Base-by-base conservation (phyloP, 2,888 invertebrate species). In the Lysandra coridon region DNA sequence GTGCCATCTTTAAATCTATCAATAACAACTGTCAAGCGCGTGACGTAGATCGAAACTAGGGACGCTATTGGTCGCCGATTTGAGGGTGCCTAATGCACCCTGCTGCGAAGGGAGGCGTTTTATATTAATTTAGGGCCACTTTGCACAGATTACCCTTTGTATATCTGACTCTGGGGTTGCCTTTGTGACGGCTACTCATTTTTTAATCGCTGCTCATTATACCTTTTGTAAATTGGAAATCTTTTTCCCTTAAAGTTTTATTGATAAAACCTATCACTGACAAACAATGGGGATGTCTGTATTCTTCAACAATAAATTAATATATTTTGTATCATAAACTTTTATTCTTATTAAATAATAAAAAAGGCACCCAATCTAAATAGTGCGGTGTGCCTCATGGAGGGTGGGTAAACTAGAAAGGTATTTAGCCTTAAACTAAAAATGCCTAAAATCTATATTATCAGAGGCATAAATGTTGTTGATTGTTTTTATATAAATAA, bases 111-210 rank as follows among this genome's bases (percentile, higher is more conserved):
- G 89, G 88, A 86, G 88, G 87, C 84, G 84, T 85, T 83, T 88
- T 85, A 86, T 88, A 87, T 88, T 89, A 88, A 89, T 89, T 90
- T 88, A 85, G 88, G 88, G 87, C 89, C 89, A 91, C 90, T 91
- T 95, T 91, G 91, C 90, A 89, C 90, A 92, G 93, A 95, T 95
- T 92, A 92, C 90, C 91, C 89, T 89, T 95, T 95, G 93, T 92
- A 86, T 87, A 85, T 85, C 88, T 95, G 95, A 91, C 89, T 92
- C 86, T 86, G 88, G 88, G 92, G 90, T 91, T 91, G 90, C 90
- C 90, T 92, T 92, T 88, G 88, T 91, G 89, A 91, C 89, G 93
- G 83, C 83, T 88, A 89, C 90, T 90, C 90, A 90, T 88, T 91
- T 91, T 89, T 89, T 88, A 89, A 92, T 90, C 87, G 88, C 84